Evolutionary conservation across 53 echinoderm and acorn worm genomes (phyloP).

Genomic region (Arbacia lixula): DNA sequence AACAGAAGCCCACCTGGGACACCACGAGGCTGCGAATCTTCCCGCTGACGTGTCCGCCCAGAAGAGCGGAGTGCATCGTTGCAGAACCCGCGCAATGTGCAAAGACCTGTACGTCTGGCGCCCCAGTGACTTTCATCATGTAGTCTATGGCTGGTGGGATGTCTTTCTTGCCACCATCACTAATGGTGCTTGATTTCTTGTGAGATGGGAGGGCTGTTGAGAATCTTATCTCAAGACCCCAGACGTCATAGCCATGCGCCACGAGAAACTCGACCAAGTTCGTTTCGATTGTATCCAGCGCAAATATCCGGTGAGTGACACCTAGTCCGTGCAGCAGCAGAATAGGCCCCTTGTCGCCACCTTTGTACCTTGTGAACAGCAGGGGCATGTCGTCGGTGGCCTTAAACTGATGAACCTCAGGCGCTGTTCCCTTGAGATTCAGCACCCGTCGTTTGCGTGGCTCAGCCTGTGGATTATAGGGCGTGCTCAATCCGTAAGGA

Average conservation of each 20-base stretch:
- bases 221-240: conserved; percentile 48
- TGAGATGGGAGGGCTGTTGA: conserved; percentile 42
- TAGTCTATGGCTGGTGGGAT: conserved; percentile 54
- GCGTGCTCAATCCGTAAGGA: conserved; percentile 35
- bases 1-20: conserved; percentile 50
- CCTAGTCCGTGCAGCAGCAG: conserved; percentile 59
- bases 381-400: conserved; percentile 44
- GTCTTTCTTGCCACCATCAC: conserved; percentile 47
- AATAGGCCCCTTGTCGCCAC: conserved; percentile 59
- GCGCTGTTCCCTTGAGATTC: conserved; percentile 25
- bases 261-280: conserved; percentile 61
- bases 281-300: conserved; percentile 44
- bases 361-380: conserved; percentile 50
- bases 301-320: conserved; percentile 34
- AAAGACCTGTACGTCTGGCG: conserved; percentile 43
- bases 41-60: conserved; percentile 57
- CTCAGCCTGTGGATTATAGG: not conserved
- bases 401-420: conserved; percentile 29
- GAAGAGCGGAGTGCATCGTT: conserved; percentile 37
- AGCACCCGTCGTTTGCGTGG: conserved; percentile 24
- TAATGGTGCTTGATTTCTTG: conserved; percentile 23
- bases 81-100: conserved; percentile 59
- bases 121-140: conserved; percentile 52
- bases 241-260: conserved; percentile 49
- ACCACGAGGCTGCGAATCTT: conserved; percentile 57